These are phyloP conservation scores for Drosophila vallismaia DNA, from an alignment of 2,888 invertebrate genomes.

Conservation along the genomic window DNA sequence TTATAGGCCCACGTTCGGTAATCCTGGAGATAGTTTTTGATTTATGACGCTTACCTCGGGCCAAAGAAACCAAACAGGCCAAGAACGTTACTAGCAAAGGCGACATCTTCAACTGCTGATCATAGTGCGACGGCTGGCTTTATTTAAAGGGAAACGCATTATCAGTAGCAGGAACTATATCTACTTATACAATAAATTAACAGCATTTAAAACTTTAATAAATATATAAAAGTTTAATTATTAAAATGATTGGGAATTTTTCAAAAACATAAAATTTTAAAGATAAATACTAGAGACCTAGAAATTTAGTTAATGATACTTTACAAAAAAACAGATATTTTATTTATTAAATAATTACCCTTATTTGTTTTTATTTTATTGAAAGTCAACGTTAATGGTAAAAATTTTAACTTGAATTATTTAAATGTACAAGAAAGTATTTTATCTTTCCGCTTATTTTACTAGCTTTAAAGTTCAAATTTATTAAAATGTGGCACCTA, in stretches of 20 bases:
- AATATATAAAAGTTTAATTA: too few relatives aligned
- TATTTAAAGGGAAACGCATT: slow-evolving; percentile 45
- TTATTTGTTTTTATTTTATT: neutral
- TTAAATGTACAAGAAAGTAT: neutral
- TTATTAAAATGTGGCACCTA: too few relatives aligned
- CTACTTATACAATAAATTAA: neutral
- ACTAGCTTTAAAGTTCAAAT: too few relatives aligned
- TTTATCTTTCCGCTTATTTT: neutral
- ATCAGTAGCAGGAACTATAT: slow-evolving; percentile 8
- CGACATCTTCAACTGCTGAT: slow-evolving; percentile 31
- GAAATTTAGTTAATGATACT: too few relatives aligned
- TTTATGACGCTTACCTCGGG: slow-evolving; percentile 40
- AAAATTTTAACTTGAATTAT: too few relatives aligned
- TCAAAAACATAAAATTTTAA: too few relatives aligned
- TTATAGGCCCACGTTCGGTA: neutral
- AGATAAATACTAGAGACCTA: too few relatives aligned
- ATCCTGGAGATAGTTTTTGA: neutral
- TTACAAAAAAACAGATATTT: neutral
- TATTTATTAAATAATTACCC: neutral
- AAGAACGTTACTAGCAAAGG: slow-evolving; percentile 42
- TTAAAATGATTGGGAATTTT: too few relatives aligned
- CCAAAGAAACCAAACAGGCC: slow-evolving; percentile 30
- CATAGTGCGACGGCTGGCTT: neutral
- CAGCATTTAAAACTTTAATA: neutral
- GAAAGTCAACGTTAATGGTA: neutral